Base-by-base conservation (phyloP, 2,797 vertebrate genomes). In the Helarctos malayanus region DNA sequence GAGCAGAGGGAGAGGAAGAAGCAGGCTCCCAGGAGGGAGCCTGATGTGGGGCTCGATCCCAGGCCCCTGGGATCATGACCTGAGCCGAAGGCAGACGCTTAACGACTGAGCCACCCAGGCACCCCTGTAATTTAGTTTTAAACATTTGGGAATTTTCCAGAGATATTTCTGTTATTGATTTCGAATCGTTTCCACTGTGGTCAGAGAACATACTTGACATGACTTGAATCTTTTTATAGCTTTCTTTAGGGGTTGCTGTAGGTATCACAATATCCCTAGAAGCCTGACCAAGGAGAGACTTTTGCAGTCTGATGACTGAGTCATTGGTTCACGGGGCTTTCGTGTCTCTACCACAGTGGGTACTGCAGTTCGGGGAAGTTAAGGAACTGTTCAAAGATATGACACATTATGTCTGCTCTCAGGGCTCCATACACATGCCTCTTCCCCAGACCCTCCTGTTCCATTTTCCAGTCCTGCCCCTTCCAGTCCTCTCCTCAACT, bases 81-180 rank as follows among this genome's bases (percentile, higher is more conserved):
- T 41, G 41, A 41, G 41, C 41, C 5, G 41, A 41, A 41, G 41
- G 41, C 41, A 41, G 41, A 41, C 6, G 41, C 5, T 41, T 41
- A 41, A 41, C 5, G 41, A 41, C 41, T 41, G 41, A 41, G 41
- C 41, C 41, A 41, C 41, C 41, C 41, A 41, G 41, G 41, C 41
- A 41, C 41, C 41, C 41, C 6, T 54, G 56, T 88, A 54, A 25
- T 14, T 56, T 59, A 4, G 3, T 59, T 93, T 84, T 2, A 56
- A 57, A 75, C 25, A 68, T 56, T 41, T 73, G 61, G n/a, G 41
- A 35, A 78, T 57, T 81, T 96, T 89, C 59, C 61, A 82, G 75
- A 92, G 32, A 73, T 71, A 59, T 16, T 87, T 83, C n/a, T 59
- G n/a, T 38, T n/a, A 11, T 23, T 45, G 76, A 83, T 88, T 83